Conservation (phyloP, 2,113 vertebrate species). For the Lagopus leucura region DNA sequence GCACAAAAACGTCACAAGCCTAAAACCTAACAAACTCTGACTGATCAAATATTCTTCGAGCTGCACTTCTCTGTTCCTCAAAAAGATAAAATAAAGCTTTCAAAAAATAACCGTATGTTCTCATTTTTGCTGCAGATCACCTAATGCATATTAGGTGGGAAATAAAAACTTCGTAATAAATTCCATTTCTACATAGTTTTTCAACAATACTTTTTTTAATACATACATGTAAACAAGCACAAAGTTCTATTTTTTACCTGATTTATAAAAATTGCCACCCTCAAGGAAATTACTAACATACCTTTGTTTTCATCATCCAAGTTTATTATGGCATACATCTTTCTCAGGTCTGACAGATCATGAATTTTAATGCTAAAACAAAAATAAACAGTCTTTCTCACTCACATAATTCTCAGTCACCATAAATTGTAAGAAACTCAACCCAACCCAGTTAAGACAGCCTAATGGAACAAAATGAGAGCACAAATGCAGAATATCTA, state of each 20-base stretch:
- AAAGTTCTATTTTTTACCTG: not conserved
- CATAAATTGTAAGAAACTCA: not conserved
- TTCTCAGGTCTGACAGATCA: constrained; percentile 91
- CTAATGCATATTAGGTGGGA: not conserved
- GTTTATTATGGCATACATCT: constrained; percentile 92
- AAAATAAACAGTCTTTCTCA: constrained; percentile 38
- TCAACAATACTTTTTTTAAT: not conserved
- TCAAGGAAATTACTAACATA: constrained; percentile 55
- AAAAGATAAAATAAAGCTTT: not conserved
- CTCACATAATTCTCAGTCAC: not conserved
- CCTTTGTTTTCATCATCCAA: constrained; percentile 98
- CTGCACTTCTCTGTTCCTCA: not conserved
- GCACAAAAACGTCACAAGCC: not conserved
- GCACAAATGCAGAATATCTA: not conserved
- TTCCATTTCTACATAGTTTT: not conserved
- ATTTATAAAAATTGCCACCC: not conserved
- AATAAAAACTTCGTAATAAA: not conserved
- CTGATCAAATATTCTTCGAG: not conserved
- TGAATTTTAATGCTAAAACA: constrained; percentile 93
- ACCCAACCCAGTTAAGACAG: not conserved
- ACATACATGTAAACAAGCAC: not conserved
- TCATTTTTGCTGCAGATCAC: not conserved
- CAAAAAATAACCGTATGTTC: not conserved
- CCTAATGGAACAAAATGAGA: not conserved
- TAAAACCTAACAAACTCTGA: not conserved